Percentiles rank a stretch among this genome's conserved stretches.
Conservation (phyloP, 30 jellyfish, hydroid and myxozoan genomes). For the Hydra vulgaris region DNA sequence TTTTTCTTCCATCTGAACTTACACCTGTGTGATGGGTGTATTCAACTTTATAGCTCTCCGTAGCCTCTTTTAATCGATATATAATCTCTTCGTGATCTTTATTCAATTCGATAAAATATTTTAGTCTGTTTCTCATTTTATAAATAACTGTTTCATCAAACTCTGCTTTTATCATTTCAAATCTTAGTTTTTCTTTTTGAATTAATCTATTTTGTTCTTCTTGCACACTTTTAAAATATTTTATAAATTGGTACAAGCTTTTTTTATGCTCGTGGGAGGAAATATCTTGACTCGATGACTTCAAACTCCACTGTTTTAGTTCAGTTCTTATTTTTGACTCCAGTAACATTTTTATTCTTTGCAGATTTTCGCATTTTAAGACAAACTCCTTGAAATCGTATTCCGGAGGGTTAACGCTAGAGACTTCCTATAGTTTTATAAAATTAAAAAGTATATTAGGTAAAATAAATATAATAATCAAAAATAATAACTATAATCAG, state of each 20-base stretch:
- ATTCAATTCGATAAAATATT: constrained; percentile 7
- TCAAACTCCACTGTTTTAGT: constrained; percentile 5
- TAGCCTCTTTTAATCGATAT: neutral
- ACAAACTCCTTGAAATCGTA: constrained; percentile 16
- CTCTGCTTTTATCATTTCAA: constrained; percentile 9
- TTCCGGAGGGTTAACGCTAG: constrained; percentile 13
- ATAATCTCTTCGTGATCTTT: constrained; percentile 21
- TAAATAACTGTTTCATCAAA: neutral
- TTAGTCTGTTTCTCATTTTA: constrained; percentile 20
- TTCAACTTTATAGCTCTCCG: constrained; percentile 10
- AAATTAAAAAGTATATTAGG: too few relatives aligned
- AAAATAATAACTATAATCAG: too few relatives aligned
- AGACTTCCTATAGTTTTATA: neutral
- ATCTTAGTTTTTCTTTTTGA: constrained; percentile 14
- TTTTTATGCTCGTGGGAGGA: neutral
- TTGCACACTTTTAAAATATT: constrained; percentile 7
- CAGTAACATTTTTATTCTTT: constrained; percentile 7
- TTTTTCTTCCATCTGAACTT: too few relatives aligned
- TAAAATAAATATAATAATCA: too few relatives aligned
- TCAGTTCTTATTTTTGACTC: constrained; percentile 8
- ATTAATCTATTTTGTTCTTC: constrained; percentile 17
- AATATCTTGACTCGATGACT: neutral
- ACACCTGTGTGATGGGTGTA: too few relatives aligned
- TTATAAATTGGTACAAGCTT: neutral
- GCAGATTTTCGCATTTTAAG: constrained; percentile 11